Conservation (phyloP, 1,140 invertebrate species). For the Thrips palmi region DNA sequence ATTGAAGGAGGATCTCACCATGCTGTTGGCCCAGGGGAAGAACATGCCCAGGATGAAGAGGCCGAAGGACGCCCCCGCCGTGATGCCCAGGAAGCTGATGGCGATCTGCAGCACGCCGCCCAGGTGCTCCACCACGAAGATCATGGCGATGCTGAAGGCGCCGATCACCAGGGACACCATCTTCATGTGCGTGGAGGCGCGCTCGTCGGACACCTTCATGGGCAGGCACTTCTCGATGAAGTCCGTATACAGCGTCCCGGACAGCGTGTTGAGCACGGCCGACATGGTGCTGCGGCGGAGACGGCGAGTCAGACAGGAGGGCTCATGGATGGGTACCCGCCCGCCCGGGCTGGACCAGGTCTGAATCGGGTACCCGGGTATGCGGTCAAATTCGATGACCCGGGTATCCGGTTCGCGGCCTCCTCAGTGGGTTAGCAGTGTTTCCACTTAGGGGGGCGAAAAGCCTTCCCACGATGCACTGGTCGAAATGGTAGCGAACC, state of each 20-base stretch:
- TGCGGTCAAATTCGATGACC: too few relatives aligned
- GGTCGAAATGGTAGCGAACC: too few relatives aligned
- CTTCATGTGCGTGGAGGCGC: conserved; percentile 47
- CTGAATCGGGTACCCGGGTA: too few relatives aligned
- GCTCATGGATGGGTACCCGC: too few relatives aligned
- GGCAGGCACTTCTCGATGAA: conserved; percentile 45
- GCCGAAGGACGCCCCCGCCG: conserved; percentile 53
- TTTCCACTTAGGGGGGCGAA: too few relatives aligned
- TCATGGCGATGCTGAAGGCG: conserved; percentile 36
- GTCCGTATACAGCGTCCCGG: conserved; percentile 65
- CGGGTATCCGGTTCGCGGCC: too few relatives aligned
- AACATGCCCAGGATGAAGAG: conserved; percentile 63
- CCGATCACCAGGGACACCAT: conserved; percentile 42
- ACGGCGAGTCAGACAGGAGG: too few relatives aligned
- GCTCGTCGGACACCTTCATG: conserved; percentile 35
- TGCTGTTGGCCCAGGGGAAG: conserved; percentile 46
- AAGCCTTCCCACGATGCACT: too few relatives aligned
- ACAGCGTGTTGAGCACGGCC: conserved; percentile 58
- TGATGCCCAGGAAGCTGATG: conserved; percentile 44
- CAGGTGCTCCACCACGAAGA: conserved; percentile 49
- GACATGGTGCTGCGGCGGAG: conserved; percentile 62
- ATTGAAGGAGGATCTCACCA: conserved; percentile 13
- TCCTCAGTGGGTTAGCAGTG: too few relatives aligned
- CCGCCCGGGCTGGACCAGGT: too few relatives aligned
- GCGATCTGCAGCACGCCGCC: conserved; percentile 30